These are phyloP conservation scores for Autographa pulchrina DNA, from an alignment of 2,888 invertebrate genomes.

Conservation along the genomic window DNA sequence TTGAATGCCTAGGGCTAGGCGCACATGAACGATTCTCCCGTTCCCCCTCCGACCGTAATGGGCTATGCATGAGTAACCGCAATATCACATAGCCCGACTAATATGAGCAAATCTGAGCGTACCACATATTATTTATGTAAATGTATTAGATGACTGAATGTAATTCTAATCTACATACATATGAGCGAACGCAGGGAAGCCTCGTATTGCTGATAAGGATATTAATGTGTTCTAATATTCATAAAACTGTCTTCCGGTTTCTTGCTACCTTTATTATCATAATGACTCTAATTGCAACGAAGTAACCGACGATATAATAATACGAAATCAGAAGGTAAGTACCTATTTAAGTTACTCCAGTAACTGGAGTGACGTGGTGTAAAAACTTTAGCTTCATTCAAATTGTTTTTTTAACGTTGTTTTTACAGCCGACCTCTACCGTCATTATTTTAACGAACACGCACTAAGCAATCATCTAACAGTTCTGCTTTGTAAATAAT, in stretches of 20 bases:
- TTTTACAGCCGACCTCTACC: not conserved
- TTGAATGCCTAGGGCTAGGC: slow-evolving; percentile 59
- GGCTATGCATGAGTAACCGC: slow-evolving; percentile 59
- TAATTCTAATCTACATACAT: slow-evolving; percentile 41
- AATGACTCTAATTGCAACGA: not conserved
- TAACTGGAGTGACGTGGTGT: too few species aligned
- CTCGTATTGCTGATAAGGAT: slow-evolving; percentile 7
- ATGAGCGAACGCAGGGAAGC: slow-evolving; percentile 15
- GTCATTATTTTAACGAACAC: not conserved
- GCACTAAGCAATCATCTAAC: too few species aligned
- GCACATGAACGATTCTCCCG: slow-evolving; percentile 56
- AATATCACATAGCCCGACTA: slow-evolving; percentile 51
- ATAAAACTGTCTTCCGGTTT: slow-evolving; percentile 13
- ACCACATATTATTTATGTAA: slow-evolving; percentile 43
- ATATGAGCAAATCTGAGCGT: slow-evolving; percentile 51
- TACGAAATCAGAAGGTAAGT: not conserved
- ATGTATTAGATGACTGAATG: slow-evolving; percentile 35
- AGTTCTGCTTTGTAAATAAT: not conserved
- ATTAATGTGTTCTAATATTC: slow-evolving; percentile 22
- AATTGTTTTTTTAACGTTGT: not conserved
- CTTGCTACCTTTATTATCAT: slow-evolving; percentile 7
- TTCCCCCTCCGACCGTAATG: slow-evolving; percentile 48
- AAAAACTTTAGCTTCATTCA: not conserved
- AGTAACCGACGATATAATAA: not conserved
- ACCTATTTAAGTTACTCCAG: not conserved